phyloP scores from a whole-genome alignment of 1,140 invertebrate genomes.

The Paraescarpia echinospica region DNA sequence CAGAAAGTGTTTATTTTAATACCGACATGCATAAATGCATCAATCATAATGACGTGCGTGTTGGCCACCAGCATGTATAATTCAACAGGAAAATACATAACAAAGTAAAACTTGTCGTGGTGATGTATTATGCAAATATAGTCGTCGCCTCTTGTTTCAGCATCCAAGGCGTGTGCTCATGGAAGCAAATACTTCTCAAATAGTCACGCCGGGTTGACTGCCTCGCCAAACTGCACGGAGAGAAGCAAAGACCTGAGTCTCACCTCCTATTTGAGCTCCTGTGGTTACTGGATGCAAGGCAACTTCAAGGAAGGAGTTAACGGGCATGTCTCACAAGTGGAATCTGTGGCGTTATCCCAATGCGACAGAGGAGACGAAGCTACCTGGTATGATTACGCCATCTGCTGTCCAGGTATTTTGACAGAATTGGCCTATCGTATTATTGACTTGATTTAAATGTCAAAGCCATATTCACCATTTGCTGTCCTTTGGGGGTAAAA shows the following conservation, averaged over 20 bases:
- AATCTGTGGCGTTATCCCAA: background rate
- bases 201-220: background rate
- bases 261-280: background rate
- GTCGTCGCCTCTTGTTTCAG: background rate
- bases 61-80: background rate
- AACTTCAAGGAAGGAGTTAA: background rate
- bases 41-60: background rate
- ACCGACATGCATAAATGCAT: background rate
- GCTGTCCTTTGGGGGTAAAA: background rate
- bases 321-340: background rate
- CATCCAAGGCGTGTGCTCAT: background rate
- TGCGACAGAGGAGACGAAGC: slow-evolving; percentile 7
- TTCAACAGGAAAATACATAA: too few relatives aligned
- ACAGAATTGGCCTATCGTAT: background rate
- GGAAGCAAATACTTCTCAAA: background rate
- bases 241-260: background rate
- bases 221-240: background rate
- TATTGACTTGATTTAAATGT: background rate
- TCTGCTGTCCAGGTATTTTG: slow-evolving; percentile 2
- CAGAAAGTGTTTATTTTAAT: background rate
- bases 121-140: too few relatives aligned
- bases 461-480: background rate
- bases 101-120: too few relatives aligned
- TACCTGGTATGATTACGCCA: background rate
- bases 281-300: background rate